Conservation (phyloP, 1,140 invertebrate genomes). For the Cherax quadricarinatus region DNA sequence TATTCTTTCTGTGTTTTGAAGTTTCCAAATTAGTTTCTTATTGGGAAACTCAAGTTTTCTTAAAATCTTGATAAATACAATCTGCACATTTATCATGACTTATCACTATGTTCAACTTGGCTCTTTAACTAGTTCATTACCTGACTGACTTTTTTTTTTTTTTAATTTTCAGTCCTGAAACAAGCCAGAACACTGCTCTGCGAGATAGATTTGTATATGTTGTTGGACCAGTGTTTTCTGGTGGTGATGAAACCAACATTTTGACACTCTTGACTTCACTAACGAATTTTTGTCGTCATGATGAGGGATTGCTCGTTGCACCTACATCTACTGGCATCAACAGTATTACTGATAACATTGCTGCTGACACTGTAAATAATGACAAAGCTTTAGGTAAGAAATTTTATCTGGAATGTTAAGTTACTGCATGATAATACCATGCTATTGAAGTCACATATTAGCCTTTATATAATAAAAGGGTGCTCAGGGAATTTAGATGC, state of each 20-base stretch:
- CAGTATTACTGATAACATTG: background rate
- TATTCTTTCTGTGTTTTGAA: no score
- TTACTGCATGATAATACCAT: background rate
- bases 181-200: conserved; percentile 45
- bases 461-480: no score
- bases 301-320: conserved; percentile 45
- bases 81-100: no score
- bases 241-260: conserved; percentile 51
- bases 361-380: background rate
- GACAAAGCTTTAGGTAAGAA: conserved; percentile 51
- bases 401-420: background rate
- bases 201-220: conserved; percentile 53
- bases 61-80: no score
- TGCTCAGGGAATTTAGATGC: no score
- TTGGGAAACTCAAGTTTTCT: no score
- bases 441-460: no score
- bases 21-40: no score
- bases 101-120: no score
- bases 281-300: conserved; percentile 41
- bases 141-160: background rate
- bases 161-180: conserved; percentile 18
- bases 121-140: no score
- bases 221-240: conserved; percentile 46
- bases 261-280: conserved; percentile 52
- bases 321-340: background rate